Percentiles rank a stretch among this genome's conserved stretches.
These are phyloP conservation scores for Heliconius ismenius DNA, from an alignment of 2,888 invertebrate genomes.

Conservation along the genomic window DNA sequence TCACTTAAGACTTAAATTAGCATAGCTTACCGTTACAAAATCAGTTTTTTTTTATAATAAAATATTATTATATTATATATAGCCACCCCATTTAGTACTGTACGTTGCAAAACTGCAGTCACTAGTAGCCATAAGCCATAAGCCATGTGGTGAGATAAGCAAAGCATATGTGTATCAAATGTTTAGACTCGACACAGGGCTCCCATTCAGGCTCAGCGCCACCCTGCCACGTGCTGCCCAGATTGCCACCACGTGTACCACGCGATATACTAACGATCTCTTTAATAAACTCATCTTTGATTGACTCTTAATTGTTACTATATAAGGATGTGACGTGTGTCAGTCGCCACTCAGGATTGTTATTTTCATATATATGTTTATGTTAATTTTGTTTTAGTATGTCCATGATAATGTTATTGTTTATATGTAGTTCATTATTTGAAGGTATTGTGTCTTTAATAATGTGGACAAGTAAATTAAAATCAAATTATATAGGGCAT, in stretches of 20 bases:
- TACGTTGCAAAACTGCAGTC: conserved; percentile 41
- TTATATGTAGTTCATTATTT: no score
- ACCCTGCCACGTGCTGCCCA: conserved; percentile 68
- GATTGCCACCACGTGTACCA: conserved; percentile 60
- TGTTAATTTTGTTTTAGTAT: conserved; percentile 4
- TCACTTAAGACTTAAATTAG: no score
- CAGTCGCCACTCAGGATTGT: not conserved
- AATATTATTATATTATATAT: no score
- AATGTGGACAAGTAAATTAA: not conserved
- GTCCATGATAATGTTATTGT: conserved; percentile 10
- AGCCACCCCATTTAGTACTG: conserved; percentile 20
- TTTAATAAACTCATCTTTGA: conserved; percentile 46
- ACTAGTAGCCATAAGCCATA: conserved; percentile 43
- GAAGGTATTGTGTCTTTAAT: no score
- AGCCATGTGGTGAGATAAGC: conserved; percentile 48
- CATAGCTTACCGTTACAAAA: no score
- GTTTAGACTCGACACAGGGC: conserved; percentile 63
- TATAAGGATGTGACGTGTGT: conserved; percentile 30
- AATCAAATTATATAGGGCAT: no score
- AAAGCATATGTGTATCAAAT: conserved; percentile 62
- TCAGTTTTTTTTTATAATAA: no score
- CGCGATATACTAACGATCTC: conserved; percentile 46
- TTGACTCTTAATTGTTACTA: conserved; percentile 37
- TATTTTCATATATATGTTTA: not conserved
- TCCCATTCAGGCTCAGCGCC: conserved; percentile 62